These are phyloP conservation scores for Eupsilia transversa DNA, from an alignment of 2,888 invertebrate genomes.

Conservation along the genomic window DNA sequence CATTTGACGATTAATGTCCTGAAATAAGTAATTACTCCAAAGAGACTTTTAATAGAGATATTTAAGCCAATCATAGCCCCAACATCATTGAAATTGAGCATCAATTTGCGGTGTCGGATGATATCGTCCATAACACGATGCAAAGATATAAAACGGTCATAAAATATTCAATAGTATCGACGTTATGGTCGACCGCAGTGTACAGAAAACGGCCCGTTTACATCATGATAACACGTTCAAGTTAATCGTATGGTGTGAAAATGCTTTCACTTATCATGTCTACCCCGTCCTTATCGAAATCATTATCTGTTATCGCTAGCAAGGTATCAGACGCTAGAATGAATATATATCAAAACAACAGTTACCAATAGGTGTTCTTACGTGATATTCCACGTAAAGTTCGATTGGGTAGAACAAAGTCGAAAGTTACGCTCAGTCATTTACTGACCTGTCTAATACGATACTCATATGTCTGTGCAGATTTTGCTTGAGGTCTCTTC, in stretches of 20 bases:
- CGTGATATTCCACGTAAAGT: conserved; percentile 36
- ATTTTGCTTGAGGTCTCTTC: conserved; percentile 88
- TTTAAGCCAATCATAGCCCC: conserved; percentile 52
- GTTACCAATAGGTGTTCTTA: conserved; percentile 37
- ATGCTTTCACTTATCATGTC: conserved; percentile 68
- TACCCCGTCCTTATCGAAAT: conserved; percentile 62
- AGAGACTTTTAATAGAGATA: conserved; percentile 43
- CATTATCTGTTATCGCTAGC: conserved; percentile 64
- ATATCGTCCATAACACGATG: conserved; percentile 46
- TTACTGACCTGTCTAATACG: conserved; percentile 89
- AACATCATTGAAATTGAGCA: conserved; percentile 50
- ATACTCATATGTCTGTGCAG: conserved; percentile 90
- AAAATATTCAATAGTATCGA: conserved; percentile 68
- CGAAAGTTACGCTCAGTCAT: conserved; percentile 43
- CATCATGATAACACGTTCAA: conserved; percentile 67
- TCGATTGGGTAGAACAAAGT: conserved; percentile 27
- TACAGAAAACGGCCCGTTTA: conserved; percentile 62
- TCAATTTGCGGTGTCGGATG: conserved; percentile 56
- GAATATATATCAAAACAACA: conserved; percentile 41
- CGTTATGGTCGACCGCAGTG: conserved; percentile 57
- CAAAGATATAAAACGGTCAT: conserved; percentile 59
- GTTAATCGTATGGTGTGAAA: conserved; percentile 66
- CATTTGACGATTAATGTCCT: conserved; percentile 36
- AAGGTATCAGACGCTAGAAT: conserved; percentile 52
- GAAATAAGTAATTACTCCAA: conserved; percentile 40